phyloP scores from a whole-genome alignment of 1,140 invertebrate genomes.

The Bombus pyrosoma region DNA sequence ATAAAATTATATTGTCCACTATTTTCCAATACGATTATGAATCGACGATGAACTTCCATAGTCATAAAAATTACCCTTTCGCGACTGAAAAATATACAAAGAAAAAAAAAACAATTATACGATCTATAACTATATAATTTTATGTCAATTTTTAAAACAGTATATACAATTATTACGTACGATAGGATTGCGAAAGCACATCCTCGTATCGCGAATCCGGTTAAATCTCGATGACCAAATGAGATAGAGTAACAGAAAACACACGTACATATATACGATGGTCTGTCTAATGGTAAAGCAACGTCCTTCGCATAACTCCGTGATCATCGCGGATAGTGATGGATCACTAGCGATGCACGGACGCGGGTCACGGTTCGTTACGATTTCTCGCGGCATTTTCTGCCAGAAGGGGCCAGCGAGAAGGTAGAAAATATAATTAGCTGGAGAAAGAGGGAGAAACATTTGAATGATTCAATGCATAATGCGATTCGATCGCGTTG shows the following conservation, averaged over 20 bases:
- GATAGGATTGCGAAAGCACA: not conserved
- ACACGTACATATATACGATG: not conserved
- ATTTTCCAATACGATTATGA: not conserved
- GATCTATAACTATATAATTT: not conserved
- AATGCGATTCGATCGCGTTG: conserved; percentile 39
- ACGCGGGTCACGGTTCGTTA: conserved; percentile 70
- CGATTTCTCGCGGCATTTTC: conserved; percentile 68
- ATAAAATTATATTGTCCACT: too few relatives aligned
- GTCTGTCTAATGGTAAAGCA: conserved; percentile 62
- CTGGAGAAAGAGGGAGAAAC: conserved; percentile 16
- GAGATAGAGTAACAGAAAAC: conserved; percentile 32
- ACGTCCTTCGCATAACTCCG: conserved; percentile 75
- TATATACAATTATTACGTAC: not conserved
- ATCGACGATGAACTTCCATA: too few relatives aligned
- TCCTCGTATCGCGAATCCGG: not conserved
- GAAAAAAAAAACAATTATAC: not conserved
- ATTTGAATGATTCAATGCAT: conserved; percentile 50
- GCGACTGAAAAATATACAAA: not conserved
- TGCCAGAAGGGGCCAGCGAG: conserved; percentile 16
- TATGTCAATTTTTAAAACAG: not conserved
- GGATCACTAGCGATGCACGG: conserved; percentile 64
- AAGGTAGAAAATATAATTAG: conserved; percentile 51
- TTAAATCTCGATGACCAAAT: conserved; percentile 22
- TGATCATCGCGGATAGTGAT: conserved; percentile 72
- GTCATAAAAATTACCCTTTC: not conserved